Conservation (phyloP, 2,113 vertebrate genomes). For the Rhagologus leucostigma region DNA sequence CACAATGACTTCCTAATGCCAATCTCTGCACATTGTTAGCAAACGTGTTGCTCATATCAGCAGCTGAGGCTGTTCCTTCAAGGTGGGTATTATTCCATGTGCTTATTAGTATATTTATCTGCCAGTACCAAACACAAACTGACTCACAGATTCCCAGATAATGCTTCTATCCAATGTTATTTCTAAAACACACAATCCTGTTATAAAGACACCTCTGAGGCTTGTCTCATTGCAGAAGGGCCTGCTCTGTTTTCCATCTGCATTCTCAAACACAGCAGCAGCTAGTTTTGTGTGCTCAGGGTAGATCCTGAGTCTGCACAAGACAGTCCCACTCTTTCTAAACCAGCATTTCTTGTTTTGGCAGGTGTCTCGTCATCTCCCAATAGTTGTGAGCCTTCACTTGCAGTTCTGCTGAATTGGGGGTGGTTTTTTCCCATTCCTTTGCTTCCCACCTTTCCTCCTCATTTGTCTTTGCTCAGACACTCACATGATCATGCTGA, state of each 20-base stretch:
- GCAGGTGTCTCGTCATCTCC: neutral
- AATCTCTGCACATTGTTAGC: neutral
- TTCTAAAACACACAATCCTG: neutral
- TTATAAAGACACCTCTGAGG: neutral
- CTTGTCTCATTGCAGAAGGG: neutral
- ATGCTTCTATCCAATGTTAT: neutral
- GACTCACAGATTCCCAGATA: neutral
- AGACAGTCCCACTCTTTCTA: neutral
- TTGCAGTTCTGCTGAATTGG: neutral
- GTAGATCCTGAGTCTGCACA: neutral
- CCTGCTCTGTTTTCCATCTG: neutral
- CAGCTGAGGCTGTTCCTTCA: neutral
- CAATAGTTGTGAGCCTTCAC: neutral
- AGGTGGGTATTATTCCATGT: neutral
- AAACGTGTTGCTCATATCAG: neutral
- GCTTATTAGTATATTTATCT: neutral
- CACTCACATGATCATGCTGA: rapidly evolving
- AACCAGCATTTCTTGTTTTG: neutral
- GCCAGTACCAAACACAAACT: neutral
- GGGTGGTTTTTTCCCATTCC: neutral
- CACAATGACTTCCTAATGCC: neutral
- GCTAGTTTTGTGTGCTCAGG: neutral
- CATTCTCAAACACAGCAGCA: neutral
- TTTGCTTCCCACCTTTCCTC: neutral
- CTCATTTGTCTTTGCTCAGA: neutral